Evolutionary conservation across 2,888 invertebrate species (phyloP), one percentile per base, ranked within the genome.

Genomic region (Linyphia triangularis): DNA sequence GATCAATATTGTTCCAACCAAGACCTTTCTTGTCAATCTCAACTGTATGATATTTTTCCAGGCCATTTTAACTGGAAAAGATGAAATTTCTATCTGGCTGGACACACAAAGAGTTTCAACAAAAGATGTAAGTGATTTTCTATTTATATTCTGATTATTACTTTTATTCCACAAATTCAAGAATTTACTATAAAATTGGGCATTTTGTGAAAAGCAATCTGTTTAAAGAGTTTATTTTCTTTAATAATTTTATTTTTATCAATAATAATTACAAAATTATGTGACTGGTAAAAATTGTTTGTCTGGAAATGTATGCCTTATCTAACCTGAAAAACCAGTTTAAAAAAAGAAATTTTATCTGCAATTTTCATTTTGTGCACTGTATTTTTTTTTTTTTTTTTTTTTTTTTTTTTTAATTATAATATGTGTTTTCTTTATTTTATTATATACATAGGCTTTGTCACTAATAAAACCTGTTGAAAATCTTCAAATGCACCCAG

Each of bases 401-500:
- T n/a, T n/a, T n/a, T n/a, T n/a, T n/a, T n/a, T n/a, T n/a, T n/a
- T n/a, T n/a, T n/a, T n/a, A n/a, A n/a, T n/a, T n/a, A n/a, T n/a
- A n/a, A n/a, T n/a, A n/a, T n/a, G n/a, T n/a, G n/a, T n/a, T n/a
- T n/a, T n/a, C n/a, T n/a, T n/a, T 10, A 6, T 67, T 24, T 19
- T 0, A 13, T 2, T 67, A 26, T n/a, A n/a, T 65, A 9, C 1
- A 7, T 13, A 89, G 89, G 89, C 89, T 24, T 1, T 89, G 67
- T 33, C 78, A 16, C 19, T 67, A 84, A 92, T 96, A 91, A 94
- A 93, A 92, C 95, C 94, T 37, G 93, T 94, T 0, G 93, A 93
- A 10, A 90, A 93, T 26, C 91, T 97, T 37, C 92, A 93, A 28
- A 96, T 95, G 95, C 95, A 96, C 92, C 94, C 94, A 82, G 96